Conservation (phyloP, 2,113 vertebrate genomes). For the Etheostoma spectabile region DNA sequence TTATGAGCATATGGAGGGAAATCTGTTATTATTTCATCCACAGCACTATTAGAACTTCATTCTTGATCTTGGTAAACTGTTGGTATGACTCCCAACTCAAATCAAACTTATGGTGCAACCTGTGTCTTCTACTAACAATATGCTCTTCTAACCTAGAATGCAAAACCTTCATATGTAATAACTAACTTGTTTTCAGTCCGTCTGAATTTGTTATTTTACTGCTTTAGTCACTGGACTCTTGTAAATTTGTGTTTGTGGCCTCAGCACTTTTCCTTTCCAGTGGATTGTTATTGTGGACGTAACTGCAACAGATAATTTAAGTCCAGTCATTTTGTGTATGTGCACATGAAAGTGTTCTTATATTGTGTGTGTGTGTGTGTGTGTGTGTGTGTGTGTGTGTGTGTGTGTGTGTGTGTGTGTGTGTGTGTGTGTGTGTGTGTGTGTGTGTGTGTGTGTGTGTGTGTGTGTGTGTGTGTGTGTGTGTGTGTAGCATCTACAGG, state of each 20-base stretch:
- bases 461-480: constrained; percentile 46
- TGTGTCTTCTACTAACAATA: background rate
- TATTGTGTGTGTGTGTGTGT: constrained; percentile 40
- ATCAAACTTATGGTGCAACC: background rate
- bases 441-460: constrained; percentile 46
- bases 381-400: constrained; percentile 60
- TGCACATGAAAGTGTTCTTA: constrained; percentile 29
- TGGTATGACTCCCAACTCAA: background rate
- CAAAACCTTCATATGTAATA: background rate
- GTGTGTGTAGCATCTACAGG: constrained; percentile 93
- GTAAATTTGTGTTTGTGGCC: constrained; percentile 4
- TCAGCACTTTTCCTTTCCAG: constrained; percentile 6
- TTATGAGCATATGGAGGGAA: background rate
- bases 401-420: constrained; percentile 53
- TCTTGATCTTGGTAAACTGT: background rate
- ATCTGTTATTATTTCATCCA: background rate
- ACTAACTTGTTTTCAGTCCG: background rate
- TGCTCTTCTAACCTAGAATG: background rate
- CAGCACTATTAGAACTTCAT: background rate
- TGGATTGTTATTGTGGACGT: constrained; percentile 14
- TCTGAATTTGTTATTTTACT: constrained; percentile 23
- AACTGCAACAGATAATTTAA: background rate
- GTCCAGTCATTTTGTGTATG: constrained; percentile 25
- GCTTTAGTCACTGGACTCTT: constrained; percentile 11
- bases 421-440: constrained; percentile 53